Evolutionary conservation across 2,888 invertebrate species (phyloP), one percentile per base, ranked within the genome.

Genomic region (Rhodophaea formosa): DNA sequence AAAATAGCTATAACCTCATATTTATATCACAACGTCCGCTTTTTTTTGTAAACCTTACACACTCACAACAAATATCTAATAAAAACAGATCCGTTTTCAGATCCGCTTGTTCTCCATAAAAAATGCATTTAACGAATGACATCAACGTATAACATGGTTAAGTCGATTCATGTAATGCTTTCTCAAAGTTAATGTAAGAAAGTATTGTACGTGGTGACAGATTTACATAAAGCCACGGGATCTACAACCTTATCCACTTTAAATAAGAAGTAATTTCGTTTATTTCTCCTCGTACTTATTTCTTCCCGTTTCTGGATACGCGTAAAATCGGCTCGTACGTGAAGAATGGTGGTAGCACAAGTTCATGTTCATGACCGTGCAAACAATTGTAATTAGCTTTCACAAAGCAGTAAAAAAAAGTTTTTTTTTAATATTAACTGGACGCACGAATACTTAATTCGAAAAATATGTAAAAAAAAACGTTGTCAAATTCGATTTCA

Each of bases 321-420:
- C 72, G 69, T 75, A 66, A 67, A 70, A 73, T 69, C 69, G 65
- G 61, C 72, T 75, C 69, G 76, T 70, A 70, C 68, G 63, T 62
- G 35, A 32, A 72, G 67, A 71, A 71, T 70, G 57, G 61, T 46
- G 49, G 44, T 53, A 59, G 56, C 61, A 64, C 63, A 63, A 61
- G 68, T 59, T 70, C 63, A 63, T 65, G 72, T 64, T 70, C 77
- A 71, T 75, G 74, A 77, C 74, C 70, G 74, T 74, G 64, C 71
- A 66, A 74, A 74, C 59, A 62, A 74, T 61, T 62, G 63, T 60
- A 58, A 52, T 59, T 59, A 57, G 62, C 81, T 82, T 81, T 82
- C 81, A 76, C 77, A 70, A 71, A 70, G 67, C 71, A 63, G 23
- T 23, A 3, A 23, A 23, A 23, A 23, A 23, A 23, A 23, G 23